phyloP scores from a whole-genome alignment of 2,113 vertebrate genomes.

The Nothoprocta pentlandii region DNA sequence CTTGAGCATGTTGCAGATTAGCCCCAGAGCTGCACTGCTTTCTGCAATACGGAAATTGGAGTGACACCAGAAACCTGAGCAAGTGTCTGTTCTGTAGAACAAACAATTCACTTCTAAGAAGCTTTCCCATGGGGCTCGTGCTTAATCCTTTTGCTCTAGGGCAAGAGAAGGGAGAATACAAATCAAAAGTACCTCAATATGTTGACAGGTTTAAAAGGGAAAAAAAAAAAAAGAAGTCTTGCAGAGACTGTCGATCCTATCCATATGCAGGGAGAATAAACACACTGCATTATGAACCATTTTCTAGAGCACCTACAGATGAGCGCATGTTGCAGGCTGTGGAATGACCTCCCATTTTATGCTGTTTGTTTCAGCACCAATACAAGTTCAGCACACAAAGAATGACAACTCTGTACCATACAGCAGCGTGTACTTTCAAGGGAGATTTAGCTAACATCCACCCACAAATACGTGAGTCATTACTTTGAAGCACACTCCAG shows the following conservation, averaged over 20 bases:
- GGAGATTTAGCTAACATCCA: conserved; percentile 57
- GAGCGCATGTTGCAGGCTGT: not conserved
- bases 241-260: not conserved
- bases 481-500: conserved; percentile 23
- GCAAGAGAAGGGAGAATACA: not conserved
- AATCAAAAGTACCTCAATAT: not conserved
- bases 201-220: not conserved
- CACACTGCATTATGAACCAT: not conserved
- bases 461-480: conserved; percentile 60
- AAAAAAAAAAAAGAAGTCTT: not conserved
- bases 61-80: not conserved
- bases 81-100: not conserved
- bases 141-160: not conserved
- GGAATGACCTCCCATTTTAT: not conserved
- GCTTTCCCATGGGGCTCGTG: not conserved
- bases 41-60: not conserved
- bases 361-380: not conserved
- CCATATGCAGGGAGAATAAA: not conserved
- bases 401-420: not conserved
- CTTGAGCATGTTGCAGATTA: not conserved
- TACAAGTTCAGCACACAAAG: not conserved
- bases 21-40: not conserved
- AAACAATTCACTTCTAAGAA: not conserved
- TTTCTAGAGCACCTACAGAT: not conserved
- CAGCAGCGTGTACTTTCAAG: not conserved